Evolutionary conservation across 2,797 vertebrate genomes (phyloP), one percentile per base, ranked within the genome.

Genomic region (Cynopterus sphinx): DNA sequence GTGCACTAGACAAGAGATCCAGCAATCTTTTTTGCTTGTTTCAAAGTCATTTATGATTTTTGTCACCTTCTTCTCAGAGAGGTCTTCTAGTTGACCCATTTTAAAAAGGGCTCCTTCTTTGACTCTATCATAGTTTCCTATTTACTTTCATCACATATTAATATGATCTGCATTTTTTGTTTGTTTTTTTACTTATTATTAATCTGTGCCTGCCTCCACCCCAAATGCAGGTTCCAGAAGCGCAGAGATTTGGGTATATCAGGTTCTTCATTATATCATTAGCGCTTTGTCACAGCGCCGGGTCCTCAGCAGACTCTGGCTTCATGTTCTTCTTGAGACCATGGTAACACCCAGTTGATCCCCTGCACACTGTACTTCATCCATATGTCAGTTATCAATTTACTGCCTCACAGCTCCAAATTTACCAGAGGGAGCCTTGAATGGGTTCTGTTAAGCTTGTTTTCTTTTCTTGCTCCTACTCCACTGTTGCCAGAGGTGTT

Each of bases 31-130:
- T 86, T 61, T 36, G 28, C 39, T 16, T 24, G 59, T 89, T 89
- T 96, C 17, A 86, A 88, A 91, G 73, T 65, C 49, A 78, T 87
- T 89, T 49, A 41, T 19, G 86, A 46, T 86, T 89, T 92, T 92
- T 87, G 70, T 74, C n/a, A 55, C n/a, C 8, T 71, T 10, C 9
- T 77, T n/a, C 5, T 51, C 2, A 33, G 39, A 92, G 31, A 79
- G 53, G 19, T 63, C 28, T 79, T 88, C 26, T 16, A 28, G 17
- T 8, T 39, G 51, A n/a, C 36, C 36, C 43, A 57, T 93, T 82
- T 61, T 77, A n/a, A 79, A 78, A 73, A 93, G 9, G 13, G 17
- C 2, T 11, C 1, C 17, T 59, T 83, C 68, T 83, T 73, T 73
- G 78, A 85, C 22, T 81, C 17, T 73, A 24, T 21, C 39, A 28